These are phyloP conservation scores for Orgyia antiqua DNA, from an alignment of 2,888 invertebrate genomes.

Conservation along the genomic window DNA sequence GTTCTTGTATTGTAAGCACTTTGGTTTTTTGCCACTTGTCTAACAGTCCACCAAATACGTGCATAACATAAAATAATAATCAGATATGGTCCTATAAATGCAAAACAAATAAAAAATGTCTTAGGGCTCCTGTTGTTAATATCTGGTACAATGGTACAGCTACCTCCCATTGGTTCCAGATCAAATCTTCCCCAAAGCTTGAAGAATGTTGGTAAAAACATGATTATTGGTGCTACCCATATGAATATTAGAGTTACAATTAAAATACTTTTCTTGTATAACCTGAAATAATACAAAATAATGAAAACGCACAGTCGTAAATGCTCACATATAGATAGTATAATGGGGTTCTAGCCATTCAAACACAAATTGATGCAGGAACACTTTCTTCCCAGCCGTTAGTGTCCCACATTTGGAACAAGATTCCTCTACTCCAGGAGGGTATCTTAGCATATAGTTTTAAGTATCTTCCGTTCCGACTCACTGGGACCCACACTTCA, in stretches of 20 bases:
- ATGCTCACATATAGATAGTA: no score
- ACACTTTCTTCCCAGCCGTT: no score
- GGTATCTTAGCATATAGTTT: no score
- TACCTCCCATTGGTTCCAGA: constrained; percentile 83
- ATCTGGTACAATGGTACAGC: constrained; percentile 87
- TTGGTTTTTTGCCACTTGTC: constrained; percentile 78
- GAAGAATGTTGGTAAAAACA: constrained; percentile 83
- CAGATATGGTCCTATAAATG: constrained; percentile 89
- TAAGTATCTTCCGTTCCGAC: no score
- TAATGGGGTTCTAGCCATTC: no score
- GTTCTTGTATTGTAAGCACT: constrained; percentile 62
- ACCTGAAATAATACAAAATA: constrained; percentile 55
- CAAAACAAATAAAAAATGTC: constrained; percentile 86
- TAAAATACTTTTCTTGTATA: constrained; percentile 83
- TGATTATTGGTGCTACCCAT: constrained; percentile 84
- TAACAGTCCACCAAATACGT: constrained; percentile 88
- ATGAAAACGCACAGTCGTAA: no score
- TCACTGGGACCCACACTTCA: no score
- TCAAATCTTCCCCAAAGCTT: constrained; percentile 88
- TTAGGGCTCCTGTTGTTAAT: constrained; percentile 83
- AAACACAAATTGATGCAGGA: no score
- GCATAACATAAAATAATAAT: constrained; percentile 90
- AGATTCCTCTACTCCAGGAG: no score
- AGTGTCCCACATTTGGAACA: no score
- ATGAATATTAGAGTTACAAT: constrained; percentile 83